Evolutionary conservation across 2,113 vertebrate species (phyloP), one percentile per base, ranked within the genome.

Genomic region (Pseudois nayaur): DNA sequence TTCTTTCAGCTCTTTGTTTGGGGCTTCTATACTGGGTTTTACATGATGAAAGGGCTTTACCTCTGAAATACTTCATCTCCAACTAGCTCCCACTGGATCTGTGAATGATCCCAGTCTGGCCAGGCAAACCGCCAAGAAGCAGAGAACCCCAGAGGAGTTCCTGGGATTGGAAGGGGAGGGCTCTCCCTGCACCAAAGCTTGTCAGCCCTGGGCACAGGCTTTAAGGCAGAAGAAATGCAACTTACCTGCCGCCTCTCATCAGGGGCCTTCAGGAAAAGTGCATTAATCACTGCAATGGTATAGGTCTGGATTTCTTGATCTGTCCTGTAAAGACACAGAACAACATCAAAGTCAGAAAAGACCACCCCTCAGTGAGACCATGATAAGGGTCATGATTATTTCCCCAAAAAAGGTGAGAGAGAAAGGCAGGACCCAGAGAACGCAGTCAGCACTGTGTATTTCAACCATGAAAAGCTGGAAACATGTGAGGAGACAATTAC

Each of bases 261-360:
- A 0, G 99, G 99, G 45, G 99, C 99, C 98, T 99, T 99, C 91
- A 99, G 99, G 98, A 99, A 99, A 95, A 99, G 99, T 14, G 99
- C 99, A 59, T 99, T 99, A 98, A 99, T 99, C 96, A 99, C 99
- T 0, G 99, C 99, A 57, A 99, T 99, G 85, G 99, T 99, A 40
- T 99, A 99, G 0, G 99, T 99, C 98, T 99, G 99, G 98, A 99
- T 99, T 98, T 99, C 99, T 98, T 99, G 99, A 98, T 99, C 99
- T n/a, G 99, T 99, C 97, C 99, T 99, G 98, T 87, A 97, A 95
- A 64, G 94, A 96, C 96, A 90, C 2, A 97, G 93, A 76, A 89
- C 2, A 93, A 92, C 78, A 1, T 0, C 27, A 95, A 74, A 97
- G 33, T 97, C 15, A 94, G 57, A 89, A 76, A 10, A 81, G 7